Evolutionary conservation across 2,888 invertebrate genomes (phyloP), one percentile per base, ranked within the genome.

Genomic region (Lordiphosa fenestrarum): DNA sequence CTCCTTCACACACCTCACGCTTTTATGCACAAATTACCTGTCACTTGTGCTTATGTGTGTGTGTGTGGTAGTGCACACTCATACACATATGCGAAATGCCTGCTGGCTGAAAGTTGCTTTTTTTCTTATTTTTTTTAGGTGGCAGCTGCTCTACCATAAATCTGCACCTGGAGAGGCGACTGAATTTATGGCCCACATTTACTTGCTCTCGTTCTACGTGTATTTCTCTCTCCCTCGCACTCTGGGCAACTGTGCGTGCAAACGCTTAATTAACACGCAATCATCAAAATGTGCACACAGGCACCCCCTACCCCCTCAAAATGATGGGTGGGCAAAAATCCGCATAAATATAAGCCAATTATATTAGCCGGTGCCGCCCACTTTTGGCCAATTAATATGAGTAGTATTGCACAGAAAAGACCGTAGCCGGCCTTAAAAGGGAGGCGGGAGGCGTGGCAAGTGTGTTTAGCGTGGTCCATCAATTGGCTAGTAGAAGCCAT

Each of bases 11-110:
- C 37, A 60, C 41, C 49, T 53, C 53, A 55, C 57, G 76, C 62
- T 64, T 52, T 72, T 69, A 71, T 82, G 66, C 80, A 71, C 83
- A 78, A 78, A 82, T 77, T 82, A 77, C 83, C 83, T 77, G 83
- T 77, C 83, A 82, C 73, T 81, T 70, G 66, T 70, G 74, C 63
- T 74, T 63, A 66, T 52, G 55, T 42, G 41, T 58, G 38, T 35
- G 42, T 30, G 33, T 33, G 33, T 51, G 39, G 54, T 42, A 38
- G 48, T 63, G 62, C 42, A 49, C 21, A 53, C 40, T 41, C 9
- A 41, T 25, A 37, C 30, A 15, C 21, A 15, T 25, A 54, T 39
- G 21, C 7, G 42, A n/a, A 10, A 13, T 41, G 37, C 36, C 48
- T 38, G 63, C 54, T 63, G 53, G 54, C 38, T 49, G 25, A 30